Base-by-base conservation (phyloP, 2,888 invertebrate species). In the Hololepta plana region DNA sequence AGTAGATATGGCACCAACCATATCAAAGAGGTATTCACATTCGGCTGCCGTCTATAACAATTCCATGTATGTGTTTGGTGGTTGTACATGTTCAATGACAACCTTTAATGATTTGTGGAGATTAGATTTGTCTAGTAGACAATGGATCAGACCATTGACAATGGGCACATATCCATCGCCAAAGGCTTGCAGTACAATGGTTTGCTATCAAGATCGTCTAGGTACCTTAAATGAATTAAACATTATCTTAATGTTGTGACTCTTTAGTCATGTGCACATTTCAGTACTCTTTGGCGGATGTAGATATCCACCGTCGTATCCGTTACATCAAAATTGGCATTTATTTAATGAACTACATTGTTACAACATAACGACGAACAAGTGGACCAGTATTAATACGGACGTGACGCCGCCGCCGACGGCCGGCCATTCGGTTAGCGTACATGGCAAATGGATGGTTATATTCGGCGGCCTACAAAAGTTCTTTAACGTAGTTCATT, bases 61-160 rank as follows among this genome's bases (percentile, higher is more conserved):
- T 51, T 75, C 72, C 3, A 84, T 95, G 81, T 95, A 84, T 47
- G 72, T 95, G 23, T 93, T 95, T 63, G 95, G 95, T 15, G 95
- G 95, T 4, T 93, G 91, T 42, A 91, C 93, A 7, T 80, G 82
- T 17, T 77, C 82, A 28, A 80, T 81, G 43, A 93, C 95, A 11
- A 87, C 95, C 8, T 93, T 93, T 46, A 95, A 96, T 59, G 95
- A 96, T 59, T 61, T 96, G 15, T 95, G 95, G 95, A 66, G 72
- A 35, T 72, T 95, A 52, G 87, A 95, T 59, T 64, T 95, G 32
- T 79, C 80, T 1, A 73, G 67, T 23, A 63, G 87, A 41, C 65
- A 72, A 38, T 93, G 93, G 93, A 66, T 79, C 11, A 62, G 87
- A 36, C 80, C 81, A 1, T 54, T 81, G 22, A 76, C 85, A 3